phyloP scores from a whole-genome alignment of 2,888 invertebrate species.

The Leptothorax acervorum region DNA sequence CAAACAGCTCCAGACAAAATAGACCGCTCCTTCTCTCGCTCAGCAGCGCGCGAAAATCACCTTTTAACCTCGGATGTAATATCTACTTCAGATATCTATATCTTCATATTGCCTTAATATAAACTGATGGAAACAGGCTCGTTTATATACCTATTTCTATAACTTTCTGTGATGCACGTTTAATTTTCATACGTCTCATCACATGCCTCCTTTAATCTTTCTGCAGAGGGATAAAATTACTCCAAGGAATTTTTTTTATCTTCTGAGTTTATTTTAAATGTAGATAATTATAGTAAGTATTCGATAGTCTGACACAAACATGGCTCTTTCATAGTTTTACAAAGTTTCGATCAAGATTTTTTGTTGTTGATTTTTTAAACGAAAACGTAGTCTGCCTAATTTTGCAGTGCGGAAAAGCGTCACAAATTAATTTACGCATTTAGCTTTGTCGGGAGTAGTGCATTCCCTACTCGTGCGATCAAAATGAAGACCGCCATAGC shows the following conservation, averaged over 20 bases:
- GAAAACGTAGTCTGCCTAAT: neutral
- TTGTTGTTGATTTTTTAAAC: neutral
- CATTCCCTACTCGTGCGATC: neutral
- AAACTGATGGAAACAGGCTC: neutral
- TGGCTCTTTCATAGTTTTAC: neutral
- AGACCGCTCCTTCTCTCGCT: slow-evolving; percentile 27
- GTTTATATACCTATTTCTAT: neutral
- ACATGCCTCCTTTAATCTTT: neutral
- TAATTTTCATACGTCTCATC: neutral
- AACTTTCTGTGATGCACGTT: neutral
- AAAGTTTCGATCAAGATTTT: neutral
- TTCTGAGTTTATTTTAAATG: slow-evolving; percentile 14
- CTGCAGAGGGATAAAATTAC: neutral
- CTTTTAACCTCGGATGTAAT: slow-evolving; percentile 7
- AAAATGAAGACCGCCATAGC: neutral
- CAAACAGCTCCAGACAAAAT: slow-evolving; percentile 22
- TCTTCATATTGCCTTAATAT: slow-evolving; percentile 6
- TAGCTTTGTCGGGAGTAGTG: neutral
- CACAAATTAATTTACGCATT: neutral
- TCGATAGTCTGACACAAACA: neutral
- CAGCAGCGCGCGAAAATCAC: slow-evolving; percentile 33
- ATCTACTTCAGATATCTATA: neutral
- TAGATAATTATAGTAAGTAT: neutral
- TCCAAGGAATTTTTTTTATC: neutral
- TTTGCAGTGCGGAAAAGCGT: neutral